Evolutionary conservation across 2,113 vertebrate genomes (phyloP).

Genomic region (Cichladusa arquata): DNA sequence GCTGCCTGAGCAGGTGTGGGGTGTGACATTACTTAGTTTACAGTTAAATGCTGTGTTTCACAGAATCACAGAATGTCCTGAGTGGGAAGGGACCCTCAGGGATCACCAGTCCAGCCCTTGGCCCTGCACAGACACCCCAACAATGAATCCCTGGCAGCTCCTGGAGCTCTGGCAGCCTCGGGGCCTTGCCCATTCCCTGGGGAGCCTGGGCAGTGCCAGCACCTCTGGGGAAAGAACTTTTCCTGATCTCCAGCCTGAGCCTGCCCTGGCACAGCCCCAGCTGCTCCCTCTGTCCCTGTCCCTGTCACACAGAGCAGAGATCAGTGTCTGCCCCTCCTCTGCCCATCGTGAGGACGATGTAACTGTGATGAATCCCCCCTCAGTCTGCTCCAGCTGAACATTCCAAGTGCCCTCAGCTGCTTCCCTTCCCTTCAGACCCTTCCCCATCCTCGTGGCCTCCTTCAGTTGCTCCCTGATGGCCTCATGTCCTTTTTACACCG

Average conservation of each 20-base stretch:
- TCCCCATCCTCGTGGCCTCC: background rate
- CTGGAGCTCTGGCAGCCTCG: background rate
- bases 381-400: background rate
- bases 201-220: background rate
- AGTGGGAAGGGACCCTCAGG: accelerated
- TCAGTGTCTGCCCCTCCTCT: background rate
- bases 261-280: background rate
- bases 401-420: background rate
- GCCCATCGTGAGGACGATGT: accelerated
- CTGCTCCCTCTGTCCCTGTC: accelerated
- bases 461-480: background rate
- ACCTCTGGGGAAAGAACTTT: background rate
- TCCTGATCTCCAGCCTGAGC: accelerated
- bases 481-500: background rate
- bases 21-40: background rate
- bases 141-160: background rate
- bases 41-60: background rate
- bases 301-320: background rate
- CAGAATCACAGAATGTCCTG: background rate
- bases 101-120: accelerated
- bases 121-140: background rate
- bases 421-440: background rate
- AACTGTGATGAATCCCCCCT: background rate
- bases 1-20: background rate
- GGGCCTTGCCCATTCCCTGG: background rate